Percentiles rank a stretch among this genome's conserved stretches.
Conservation (phyloP, 1,140 invertebrate genomes). For the Diachasmimorpha longicaudata region DNA sequence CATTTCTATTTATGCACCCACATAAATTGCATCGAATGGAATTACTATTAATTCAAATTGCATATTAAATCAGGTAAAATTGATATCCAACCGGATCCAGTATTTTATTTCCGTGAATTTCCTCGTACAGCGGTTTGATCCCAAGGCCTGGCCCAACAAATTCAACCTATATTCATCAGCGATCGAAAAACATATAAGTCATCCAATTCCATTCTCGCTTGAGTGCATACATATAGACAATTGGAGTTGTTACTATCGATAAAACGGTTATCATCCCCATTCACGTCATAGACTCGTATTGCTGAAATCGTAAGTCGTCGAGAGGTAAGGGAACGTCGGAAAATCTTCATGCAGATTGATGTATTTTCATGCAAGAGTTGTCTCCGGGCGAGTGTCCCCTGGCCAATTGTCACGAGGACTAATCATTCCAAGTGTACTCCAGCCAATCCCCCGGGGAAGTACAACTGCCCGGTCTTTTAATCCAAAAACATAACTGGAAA, state of each 20-base stretch:
- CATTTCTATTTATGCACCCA: not conserved
- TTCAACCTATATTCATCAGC: not conserved
- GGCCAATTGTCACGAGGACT: not conserved
- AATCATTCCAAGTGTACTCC: not conserved
- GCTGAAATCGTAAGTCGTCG: not conserved
- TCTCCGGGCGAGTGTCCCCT: not conserved
- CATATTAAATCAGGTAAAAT: not conserved
- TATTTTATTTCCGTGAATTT: not conserved
- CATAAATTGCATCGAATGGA: not conserved
- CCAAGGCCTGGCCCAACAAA: not conserved
- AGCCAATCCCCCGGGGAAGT: not conserved
- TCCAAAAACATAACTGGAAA: not conserved
- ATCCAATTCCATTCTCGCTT: not conserved
- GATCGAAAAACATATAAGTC: constrained; percentile 4
- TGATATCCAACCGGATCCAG: not conserved
- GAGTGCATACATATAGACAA: not conserved
- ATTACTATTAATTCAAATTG: constrained; percentile 2
- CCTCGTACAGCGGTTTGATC: not conserved
- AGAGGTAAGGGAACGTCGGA: not conserved
- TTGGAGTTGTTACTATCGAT: not conserved
- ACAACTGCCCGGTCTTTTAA: not conserved
- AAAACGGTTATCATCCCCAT: not conserved
- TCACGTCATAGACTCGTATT: not conserved
- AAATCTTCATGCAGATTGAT: not conserved
- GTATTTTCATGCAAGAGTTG: not conserved